Evolutionary conservation across 2,797 vertebrate genomes (phyloP), one percentile per base, ranked within the genome.

Genomic region (Tangara arthus): DNA sequence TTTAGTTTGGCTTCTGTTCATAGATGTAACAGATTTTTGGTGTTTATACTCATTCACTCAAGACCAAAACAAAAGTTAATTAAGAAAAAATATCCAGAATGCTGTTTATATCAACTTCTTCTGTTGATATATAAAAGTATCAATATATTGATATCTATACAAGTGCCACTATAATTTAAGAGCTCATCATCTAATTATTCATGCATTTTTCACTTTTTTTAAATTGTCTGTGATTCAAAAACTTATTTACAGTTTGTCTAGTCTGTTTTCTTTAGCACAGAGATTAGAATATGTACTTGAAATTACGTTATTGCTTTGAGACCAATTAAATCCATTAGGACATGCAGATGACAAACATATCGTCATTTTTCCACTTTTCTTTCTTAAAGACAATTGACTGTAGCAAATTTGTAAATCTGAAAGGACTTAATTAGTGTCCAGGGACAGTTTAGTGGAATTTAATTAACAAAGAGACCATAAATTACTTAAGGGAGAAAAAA

Each of bases 21-120:
- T 65, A 92, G 72, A 82, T 83, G 56, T 42, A 97, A 97, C 96
- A 98, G 94, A 97, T 89, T 97, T 96, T 93, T 90, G 27, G 42
- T 96, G 86, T 96, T 97, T 97, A 92, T 95, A 97, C 73, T 97
- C 89, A 96, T 94, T 97, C 82, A 97, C 63, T 78, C 95, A 97
- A 72, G 95, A 96, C 64, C 95, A 97, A 96, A 97, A 97, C 89
- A 97, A 97, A 97, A 96, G 94, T 88, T 97, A 97, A 98, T 97
- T 96, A 97, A 97, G 91, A 94, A 95, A 96, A 96, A 96, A 95
- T 94, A 87, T 20, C 27, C 93, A 96, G 87, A 89, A 70, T 73
- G 71, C 57, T 96, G 94, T 93, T 97, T 96, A 94, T 94, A 96
- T 93, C 68, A 95, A 72, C 81, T 95, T 73, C 18, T 88, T 90